A percentile compares a stretch with the other conserved stretches of the same genome.
Conservation (phyloP, 2,888 invertebrate genomes). For the Caenorhabditis wallacei region DNA sequence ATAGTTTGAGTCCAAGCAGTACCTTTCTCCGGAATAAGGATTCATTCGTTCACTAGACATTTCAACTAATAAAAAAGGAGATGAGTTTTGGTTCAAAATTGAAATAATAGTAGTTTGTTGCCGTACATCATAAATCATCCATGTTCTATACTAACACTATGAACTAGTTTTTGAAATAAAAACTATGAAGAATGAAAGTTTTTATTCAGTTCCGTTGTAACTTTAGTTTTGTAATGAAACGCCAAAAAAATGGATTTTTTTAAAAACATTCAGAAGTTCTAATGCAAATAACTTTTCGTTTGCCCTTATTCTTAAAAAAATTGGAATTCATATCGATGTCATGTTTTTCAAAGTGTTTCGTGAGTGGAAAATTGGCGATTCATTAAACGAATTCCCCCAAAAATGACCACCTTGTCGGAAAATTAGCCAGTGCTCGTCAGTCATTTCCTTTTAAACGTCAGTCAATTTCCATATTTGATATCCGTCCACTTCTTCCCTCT, state of each 20-base stretch:
- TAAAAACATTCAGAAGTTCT: too few relatives aligned
- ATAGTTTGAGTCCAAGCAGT: slow-evolving; percentile 25
- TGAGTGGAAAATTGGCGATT: slow-evolving; percentile 4
- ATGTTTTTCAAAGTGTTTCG: neutral
- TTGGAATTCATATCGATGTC: neutral
- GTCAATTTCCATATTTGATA: slow-evolving; percentile 57
- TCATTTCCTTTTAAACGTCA: slow-evolving; percentile 39
- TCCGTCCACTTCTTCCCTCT: slow-evolving; percentile 16
- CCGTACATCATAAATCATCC: neutral
- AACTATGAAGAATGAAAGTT: too few relatives aligned
- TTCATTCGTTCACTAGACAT: neutral
- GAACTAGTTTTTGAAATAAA: neutral
- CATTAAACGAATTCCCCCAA: slow-evolving; percentile 25
- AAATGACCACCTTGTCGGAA: slow-evolving; percentile 54
- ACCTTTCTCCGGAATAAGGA: slow-evolving; percentile 30
- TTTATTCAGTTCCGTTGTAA: too few relatives aligned
- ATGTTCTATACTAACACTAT: neutral
- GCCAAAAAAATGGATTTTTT: too few relatives aligned
- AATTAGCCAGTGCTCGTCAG: slow-evolving; percentile 50
- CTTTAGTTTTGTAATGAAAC: too few relatives aligned
- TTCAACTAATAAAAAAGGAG: neutral
- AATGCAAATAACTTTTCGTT: too few relatives aligned
- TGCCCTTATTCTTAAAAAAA: too few relatives aligned
- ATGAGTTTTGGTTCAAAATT: neutral
- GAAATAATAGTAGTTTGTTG: neutral